Percentiles rank a stretch among this genome's conserved stretches.
phyloP scores from a whole-genome alignment of 2,113 vertebrate genomes.

The Paedocypris sp. region DNA sequence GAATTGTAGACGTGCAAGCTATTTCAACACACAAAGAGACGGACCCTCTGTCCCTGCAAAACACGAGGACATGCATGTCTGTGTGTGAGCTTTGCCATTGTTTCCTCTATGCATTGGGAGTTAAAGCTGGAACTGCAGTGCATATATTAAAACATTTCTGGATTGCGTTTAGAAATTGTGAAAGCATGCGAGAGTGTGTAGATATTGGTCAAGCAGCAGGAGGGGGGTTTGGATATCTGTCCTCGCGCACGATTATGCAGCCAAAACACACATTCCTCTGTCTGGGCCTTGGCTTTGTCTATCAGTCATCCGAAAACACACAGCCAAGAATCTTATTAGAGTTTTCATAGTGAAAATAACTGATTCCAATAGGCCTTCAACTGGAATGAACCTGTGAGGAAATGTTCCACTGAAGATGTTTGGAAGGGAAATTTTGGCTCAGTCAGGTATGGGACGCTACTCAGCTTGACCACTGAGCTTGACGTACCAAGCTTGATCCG shows the following conservation, averaged over 20 bases:
- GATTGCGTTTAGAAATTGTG: constrained; percentile 7
- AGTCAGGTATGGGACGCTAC: constrained; percentile 35
- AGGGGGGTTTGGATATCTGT: constrained; percentile 50
- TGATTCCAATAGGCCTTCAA: constrained; percentile 16
- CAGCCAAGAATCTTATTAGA: constrained; percentile 42
- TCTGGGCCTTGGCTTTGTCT: constrained; percentile 51
- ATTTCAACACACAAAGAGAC: constrained; percentile 8
- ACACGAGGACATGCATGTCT: not conserved
- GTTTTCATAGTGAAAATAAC: constrained; percentile 35
- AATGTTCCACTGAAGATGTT: constrained; percentile 21
- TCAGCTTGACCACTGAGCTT: constrained; percentile 41
- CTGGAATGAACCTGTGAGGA: not conserved
- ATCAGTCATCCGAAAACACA: constrained; percentile 51
- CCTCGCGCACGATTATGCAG: constrained; percentile 39
- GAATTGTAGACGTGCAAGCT: constrained; percentile 1
- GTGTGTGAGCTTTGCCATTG: constrained; percentile 9
- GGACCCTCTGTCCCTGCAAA: not conserved
- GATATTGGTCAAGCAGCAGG: constrained; percentile 19
- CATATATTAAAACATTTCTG: too few relatives aligned
- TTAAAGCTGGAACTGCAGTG: not conserved
- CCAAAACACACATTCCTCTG: constrained; percentile 66
- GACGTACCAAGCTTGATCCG: constrained; percentile 45
- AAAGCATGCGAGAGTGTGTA: constrained; percentile 22
- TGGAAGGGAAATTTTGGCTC: constrained; percentile 31
- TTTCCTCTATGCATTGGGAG: not conserved